phyloP scores from a whole-genome alignment of 1,140 invertebrate species.

The Bemisia tabaci region DNA sequence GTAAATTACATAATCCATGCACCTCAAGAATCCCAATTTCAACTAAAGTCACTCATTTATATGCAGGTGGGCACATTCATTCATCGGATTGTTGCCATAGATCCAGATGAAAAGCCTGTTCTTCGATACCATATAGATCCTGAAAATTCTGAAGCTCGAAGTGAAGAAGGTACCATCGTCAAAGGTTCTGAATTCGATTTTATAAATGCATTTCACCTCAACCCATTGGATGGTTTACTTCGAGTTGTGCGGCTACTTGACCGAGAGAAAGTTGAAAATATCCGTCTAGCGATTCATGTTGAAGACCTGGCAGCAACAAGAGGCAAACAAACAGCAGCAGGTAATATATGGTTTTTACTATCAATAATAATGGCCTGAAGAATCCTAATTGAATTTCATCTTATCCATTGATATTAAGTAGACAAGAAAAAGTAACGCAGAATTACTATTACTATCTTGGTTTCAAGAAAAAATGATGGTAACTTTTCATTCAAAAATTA shows the following conservation, averaged over 20 bases:
- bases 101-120: constrained; percentile 61
- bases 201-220: constrained; percentile 53
- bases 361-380: too few relatives aligned
- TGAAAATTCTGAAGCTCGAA: constrained; percentile 54
- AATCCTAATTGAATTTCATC: too few relatives aligned
- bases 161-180: constrained; percentile 60
- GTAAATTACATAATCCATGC: too few relatives aligned
- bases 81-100: constrained; percentile 52
- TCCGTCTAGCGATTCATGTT: constrained; percentile 59
- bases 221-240: constrained; percentile 56
- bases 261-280: constrained; percentile 66
- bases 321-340: constrained; percentile 52
- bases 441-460: too few relatives aligned
- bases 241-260: constrained; percentile 53
- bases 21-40: too few relatives aligned
- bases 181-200: constrained; percentile 57
- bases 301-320: constrained; percentile 71
- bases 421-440: too few relatives aligned
- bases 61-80: constrained; percentile 51
- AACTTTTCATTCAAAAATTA: too few relatives aligned
- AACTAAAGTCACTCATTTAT: too few relatives aligned
- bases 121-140: constrained; percentile 58
- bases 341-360: too few relatives aligned
- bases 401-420: too few relatives aligned
- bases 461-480: too few relatives aligned